Evolutionary conservation across 2,113 vertebrate species (phyloP), one percentile per base, ranked within the genome.

Genomic region (Toxostoma redivivum): DNA sequence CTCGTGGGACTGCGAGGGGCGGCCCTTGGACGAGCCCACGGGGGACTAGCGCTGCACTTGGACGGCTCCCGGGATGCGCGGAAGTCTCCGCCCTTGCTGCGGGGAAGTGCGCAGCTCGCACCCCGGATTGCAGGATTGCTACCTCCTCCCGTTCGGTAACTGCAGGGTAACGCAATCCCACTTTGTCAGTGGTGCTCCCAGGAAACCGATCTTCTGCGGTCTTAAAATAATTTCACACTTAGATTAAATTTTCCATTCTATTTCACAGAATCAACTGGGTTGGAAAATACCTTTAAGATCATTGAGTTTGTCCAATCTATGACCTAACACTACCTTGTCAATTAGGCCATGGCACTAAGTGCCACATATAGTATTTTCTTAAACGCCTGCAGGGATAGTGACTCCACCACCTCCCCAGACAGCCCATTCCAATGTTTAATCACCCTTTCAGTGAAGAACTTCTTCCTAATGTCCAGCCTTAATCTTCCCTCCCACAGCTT

Each of bases 101-200:
- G 21, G 35, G 13, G 9, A 10, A 12, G 35, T 3, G 42, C 9
- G 25, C 42, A 1, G 31, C 2, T 42, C 8, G 19, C 25, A 3
- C 4, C 2, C 1, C 2, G 10, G 21, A 3, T 44, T 33, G 18
- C 15, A 8, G 86, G 10, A 2, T 7, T 33, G 44, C 14, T 13
- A 2, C 7, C 24, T 28, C 6, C 9, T 45, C 7, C 2, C 3
- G 10, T 20, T 24, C 31, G 0, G 28, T 50, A 21, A 3, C 19
- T 7, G 5, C 37, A 2, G 19, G 15, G 18, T 35, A 37, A 12
- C 3, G 2, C 38, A 3, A 5, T 9, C 12, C 10, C 1, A 1
- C 10, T 13, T 10, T 10, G 7, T 8, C 30, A 5, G 12, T 4
- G n/a, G 15, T 4, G 15, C 20, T 40, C 27, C 38, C 35, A 17